Conservation (phyloP, 1,140 invertebrate genomes). For the Tribolium madens region DNA sequence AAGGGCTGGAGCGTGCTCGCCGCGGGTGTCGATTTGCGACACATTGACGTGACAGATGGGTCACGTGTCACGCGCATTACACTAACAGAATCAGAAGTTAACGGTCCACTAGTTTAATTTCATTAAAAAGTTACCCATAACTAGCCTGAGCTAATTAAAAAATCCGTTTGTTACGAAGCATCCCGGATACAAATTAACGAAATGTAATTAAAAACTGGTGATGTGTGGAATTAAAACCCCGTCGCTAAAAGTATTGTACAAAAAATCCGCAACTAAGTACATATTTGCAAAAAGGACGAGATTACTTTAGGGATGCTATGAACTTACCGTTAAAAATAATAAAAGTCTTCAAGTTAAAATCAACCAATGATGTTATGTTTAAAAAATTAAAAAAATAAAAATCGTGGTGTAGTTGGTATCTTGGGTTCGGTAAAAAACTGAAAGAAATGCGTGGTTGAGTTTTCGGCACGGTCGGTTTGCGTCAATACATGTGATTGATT, state of each 20-base stretch:
- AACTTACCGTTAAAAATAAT: too few relatives aligned
- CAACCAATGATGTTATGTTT: too few relatives aligned
- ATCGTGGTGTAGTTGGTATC: too few relatives aligned
- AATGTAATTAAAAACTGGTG: slow-evolving; percentile 35
- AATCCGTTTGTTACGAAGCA: slow-evolving; percentile 13
- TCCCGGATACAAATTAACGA: not conserved
- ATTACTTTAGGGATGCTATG: not conserved
- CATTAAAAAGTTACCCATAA: slow-evolving; percentile 27
- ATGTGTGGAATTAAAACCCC: slow-evolving; percentile 33
- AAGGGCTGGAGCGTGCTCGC: slow-evolving; percentile 47
- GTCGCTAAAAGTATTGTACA: not conserved
- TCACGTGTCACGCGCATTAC: slow-evolving; percentile 52
- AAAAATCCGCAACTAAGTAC: slow-evolving; percentile 6
- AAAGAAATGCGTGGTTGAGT: not conserved
- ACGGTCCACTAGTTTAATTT: slow-evolving; percentile 34
- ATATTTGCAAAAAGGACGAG: slow-evolving; percentile 2
- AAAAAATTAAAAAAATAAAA: too few relatives aligned
- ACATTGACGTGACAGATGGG: slow-evolving; percentile 56
- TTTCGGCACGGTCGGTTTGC: not conserved
- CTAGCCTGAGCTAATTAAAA: slow-evolving; percentile 15
- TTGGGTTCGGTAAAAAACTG: not conserved
- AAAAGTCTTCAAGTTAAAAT: too few relatives aligned
- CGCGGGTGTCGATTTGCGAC: slow-evolving; percentile 55
- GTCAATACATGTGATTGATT: not conserved
- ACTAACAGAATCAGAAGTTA: slow-evolving; percentile 30